Evolutionary conservation across 2,113 vertebrate species (phyloP), one percentile per base, ranked within the genome.

Genomic region (Geococcyx californianus): DNA sequence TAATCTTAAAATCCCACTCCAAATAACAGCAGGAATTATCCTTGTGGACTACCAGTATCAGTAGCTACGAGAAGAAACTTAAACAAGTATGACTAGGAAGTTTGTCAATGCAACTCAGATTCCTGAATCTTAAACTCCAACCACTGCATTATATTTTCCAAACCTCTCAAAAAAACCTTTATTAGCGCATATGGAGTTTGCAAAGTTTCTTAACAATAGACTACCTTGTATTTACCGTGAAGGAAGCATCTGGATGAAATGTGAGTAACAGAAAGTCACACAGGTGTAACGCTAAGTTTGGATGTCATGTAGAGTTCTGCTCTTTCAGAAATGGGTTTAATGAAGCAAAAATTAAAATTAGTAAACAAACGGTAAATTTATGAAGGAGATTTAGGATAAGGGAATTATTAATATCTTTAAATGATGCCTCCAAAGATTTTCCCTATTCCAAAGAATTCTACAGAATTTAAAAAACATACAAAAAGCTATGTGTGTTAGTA

Each of bases 161-260:
- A 90, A 88, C 18, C 28, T 89, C 79, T 91, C 68, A 88, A 95
- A 76, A 88, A 95, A 76, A 89, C 21, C 49, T 93, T 90, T 92
- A 87, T 89, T 93, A 90, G 56, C 0, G 0, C 74, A 88, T 79
- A 60, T 78, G 94, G 82, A 78, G 28, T 33, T 78, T 78, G 89
- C 73, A 80, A 40, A 92, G 31, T 51, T 77, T 62, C 89, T 54
- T 58, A 63, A 93, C 78, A 95, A 89, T 49, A 91, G 82, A 80
- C 89, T 87, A 64, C 68, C 96, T 93, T 95, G 84, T 96, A 62
- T 90, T 88, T 45, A 75, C 42, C 21, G 56, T 5, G 88, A 95
- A 93, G 84, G 80, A 95, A 95, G 88, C 94, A 96, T 85, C 79
- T 95, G 88, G 92, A 89, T 83, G 91, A 95, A 96, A 95, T 78